phyloP scores from a whole-genome alignment of 2,113 vertebrate species.

The Globicephala melas region DNA sequence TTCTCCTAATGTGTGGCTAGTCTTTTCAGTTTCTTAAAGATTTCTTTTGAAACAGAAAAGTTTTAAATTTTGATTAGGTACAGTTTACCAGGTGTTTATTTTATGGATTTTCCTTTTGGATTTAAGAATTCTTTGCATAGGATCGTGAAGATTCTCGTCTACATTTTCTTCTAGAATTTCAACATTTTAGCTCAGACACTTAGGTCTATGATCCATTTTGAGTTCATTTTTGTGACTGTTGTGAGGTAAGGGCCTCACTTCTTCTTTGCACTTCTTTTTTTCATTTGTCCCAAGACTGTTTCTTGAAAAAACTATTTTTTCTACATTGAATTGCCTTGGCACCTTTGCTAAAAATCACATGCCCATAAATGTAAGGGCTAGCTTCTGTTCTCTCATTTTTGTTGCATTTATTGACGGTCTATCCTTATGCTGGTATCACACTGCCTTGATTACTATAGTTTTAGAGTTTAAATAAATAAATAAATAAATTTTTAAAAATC shows the following conservation, averaged over 20 bases:
- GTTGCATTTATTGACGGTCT: neutral
- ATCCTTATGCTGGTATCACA: neutral
- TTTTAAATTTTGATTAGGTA: neutral
- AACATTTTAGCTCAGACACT: neutral
- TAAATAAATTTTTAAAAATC: neutral
- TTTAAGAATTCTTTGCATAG: neutral
- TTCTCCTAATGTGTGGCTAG: neutral
- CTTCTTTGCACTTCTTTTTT: neutral
- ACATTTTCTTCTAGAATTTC: neutral
- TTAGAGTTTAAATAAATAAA: neutral
- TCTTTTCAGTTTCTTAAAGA: neutral
- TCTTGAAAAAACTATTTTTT: neutral
- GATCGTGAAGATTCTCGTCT: neutral
- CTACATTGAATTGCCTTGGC: neutral
- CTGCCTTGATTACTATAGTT: neutral
- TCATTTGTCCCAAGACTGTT: neutral
- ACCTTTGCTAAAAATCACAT: neutral
- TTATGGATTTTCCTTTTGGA: neutral
- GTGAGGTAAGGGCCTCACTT: neutral
- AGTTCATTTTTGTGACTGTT: neutral
- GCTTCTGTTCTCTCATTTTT: neutral
- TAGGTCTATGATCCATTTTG: neutral
- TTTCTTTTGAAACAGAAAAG: neutral
- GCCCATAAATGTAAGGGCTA: neutral
- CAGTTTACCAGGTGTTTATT: neutral